Evolutionary conservation across 2,888 invertebrate genomes (phyloP), one percentile per base, ranked within the genome.

Genomic region (Cheilosia scutellata): DNA sequence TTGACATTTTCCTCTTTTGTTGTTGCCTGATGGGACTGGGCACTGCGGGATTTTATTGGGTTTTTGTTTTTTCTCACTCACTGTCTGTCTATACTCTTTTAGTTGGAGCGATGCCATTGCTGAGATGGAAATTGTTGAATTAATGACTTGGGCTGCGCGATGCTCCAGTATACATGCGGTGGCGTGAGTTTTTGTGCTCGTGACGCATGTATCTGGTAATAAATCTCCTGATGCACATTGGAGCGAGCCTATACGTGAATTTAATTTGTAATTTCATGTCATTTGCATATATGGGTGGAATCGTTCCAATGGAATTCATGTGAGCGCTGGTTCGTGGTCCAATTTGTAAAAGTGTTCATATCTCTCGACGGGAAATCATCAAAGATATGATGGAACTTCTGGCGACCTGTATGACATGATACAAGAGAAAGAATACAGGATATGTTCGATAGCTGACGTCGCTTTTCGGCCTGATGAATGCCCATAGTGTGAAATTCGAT

Each of bases 61-160:
- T 42, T 75, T 68, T 47, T 31, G 47, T 29, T 75, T 47, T 55
- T 53, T 62, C 55, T 7, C 16, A 16, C 37, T 31, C 40, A 37
- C 16, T n/a, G n/a, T 0, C 16, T 20, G 20, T 58, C 49, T 66
- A 66, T 57, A 11, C 44, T 47, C 62, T 78, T 78, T 63, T 47
- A 66, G 72, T 62, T 53, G 68, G 75, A 9, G 16, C 47, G 37
- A 76, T 86, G 76, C 82, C 80, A 84, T 84, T 86, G 77, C 86
- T 51, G 77, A 86, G 86, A 86, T 86, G 80, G 86, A 86, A 86
- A 86, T 86, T 77, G 63, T 72, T 72, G 86, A 82, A 86, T 86
- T 86, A 86, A 86, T 86, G 83, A 84, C 74, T 84, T 58, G 11
- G 40, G 37, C 33, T 51, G 55, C 55, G 57, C 58, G 53, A 68